Evolutionary conservation across 2,113 vertebrate species (phyloP).

Genomic region (Cnemophilus loriae): DNA sequence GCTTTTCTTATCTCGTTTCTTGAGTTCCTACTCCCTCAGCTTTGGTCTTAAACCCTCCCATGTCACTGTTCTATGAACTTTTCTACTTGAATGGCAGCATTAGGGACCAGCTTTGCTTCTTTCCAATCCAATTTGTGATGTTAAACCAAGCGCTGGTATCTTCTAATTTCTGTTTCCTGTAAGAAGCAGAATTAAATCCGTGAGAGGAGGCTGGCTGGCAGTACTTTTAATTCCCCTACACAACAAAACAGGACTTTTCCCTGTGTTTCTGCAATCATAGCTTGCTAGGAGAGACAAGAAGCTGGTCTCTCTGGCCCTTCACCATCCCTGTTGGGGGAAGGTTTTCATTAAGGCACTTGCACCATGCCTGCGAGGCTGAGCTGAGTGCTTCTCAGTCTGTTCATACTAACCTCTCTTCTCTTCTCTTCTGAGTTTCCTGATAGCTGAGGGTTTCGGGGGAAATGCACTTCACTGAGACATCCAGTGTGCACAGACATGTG

Average conservation of each 20-base stretch:
- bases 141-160: background rate
- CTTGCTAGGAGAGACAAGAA: background rate
- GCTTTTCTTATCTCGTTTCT: background rate
- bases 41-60: background rate
- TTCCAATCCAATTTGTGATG: background rate
- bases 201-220: background rate
- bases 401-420: fast-evolving
- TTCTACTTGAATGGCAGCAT: background rate
- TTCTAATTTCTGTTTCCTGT: background rate
- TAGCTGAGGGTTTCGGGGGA: background rate
- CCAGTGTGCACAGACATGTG: background rate
- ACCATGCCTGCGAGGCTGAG: fast-evolving
- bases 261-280: background rate
- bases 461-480: background rate
- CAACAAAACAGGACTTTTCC: background rate
- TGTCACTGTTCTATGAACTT: background rate
- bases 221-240: background rate
- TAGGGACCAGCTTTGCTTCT: background rate
- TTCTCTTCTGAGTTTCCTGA: background rate
- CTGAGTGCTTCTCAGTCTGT: background rate
- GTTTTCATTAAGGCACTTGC: background rate
- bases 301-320: background rate
- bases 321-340: fast-evolving
- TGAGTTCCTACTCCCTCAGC: background rate
- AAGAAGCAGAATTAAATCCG: background rate